Conservation (phyloP, 1,140 invertebrate species). For the Saccostrea cuccullata region DNA sequence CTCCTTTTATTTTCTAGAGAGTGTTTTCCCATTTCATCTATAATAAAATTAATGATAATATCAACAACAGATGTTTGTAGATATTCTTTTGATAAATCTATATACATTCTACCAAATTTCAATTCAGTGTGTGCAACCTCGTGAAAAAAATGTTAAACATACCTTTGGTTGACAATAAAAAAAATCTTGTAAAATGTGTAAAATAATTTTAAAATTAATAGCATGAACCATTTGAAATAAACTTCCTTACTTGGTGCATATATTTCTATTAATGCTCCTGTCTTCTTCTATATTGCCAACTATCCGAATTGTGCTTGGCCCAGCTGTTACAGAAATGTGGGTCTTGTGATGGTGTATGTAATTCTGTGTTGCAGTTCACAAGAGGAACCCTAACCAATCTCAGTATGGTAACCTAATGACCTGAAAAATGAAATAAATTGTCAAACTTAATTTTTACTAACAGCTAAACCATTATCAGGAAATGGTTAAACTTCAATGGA, state of each 20-base stretch:
- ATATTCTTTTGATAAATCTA: no score
- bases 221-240: not conserved
- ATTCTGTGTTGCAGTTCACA: no score
- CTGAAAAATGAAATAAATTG: slow-evolving; percentile 6
- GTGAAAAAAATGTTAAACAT: not conserved
- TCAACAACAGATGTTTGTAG: no score
- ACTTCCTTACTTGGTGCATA: not conserved
- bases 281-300: not conserved
- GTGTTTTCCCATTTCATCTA: slow-evolving; percentile 37
- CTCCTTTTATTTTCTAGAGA: not conserved
- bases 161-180: not conserved
- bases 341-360: no score
- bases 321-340: no score
- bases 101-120: no score
- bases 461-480: no score
- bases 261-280: not conserved
- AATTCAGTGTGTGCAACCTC: no score
- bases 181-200: not conserved
- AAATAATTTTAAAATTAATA: not conserved
- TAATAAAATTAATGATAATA: not conserved
- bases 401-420: no score
- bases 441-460: not conserved
- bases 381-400: no score
- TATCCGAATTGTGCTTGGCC: no score
- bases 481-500: no score